These are phyloP conservation scores for Temnothorax ravouxi DNA, from an alignment of 2,888 invertebrate genomes.

Conservation along the genomic window DNA sequence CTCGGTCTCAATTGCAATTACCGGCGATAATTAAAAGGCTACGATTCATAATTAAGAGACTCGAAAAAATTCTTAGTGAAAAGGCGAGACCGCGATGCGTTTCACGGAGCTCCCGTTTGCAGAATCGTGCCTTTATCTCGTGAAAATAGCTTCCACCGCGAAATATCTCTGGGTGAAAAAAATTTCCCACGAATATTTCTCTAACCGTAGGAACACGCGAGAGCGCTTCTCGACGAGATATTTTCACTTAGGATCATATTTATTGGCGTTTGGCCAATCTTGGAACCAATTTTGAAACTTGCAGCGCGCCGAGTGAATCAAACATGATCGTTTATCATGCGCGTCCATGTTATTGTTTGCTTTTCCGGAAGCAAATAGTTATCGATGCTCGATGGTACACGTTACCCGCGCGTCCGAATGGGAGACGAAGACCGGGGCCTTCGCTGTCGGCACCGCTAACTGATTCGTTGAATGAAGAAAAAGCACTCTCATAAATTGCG, in stretches of 20 bases:
- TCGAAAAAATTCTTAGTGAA: constrained; percentile 40
- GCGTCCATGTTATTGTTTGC: constrained; percentile 30
- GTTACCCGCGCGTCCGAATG: background rate
- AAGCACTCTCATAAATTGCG: constrained; percentile 54
- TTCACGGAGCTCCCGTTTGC: background rate
- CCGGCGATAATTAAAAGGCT: constrained; percentile 39
- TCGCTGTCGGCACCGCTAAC: background rate
- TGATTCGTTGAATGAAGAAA: constrained; percentile 53
- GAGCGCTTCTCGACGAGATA: background rate
- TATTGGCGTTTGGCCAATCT: constrained; percentile 1
- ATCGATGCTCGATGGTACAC: background rate
- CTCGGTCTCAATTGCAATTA: constrained; percentile 26
- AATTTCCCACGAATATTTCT: background rate
- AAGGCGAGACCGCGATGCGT: background rate
- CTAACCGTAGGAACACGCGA: background rate
- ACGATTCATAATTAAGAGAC: constrained; percentile 44
- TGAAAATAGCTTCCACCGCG: background rate
- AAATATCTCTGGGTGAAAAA: background rate
- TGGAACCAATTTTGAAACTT: constrained; percentile 10
- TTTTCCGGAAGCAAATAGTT: background rate
- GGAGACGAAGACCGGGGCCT: background rate
- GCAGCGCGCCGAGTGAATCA: background rate
- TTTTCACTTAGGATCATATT: constrained; percentile 13
- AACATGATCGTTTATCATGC: constrained; percentile 37
- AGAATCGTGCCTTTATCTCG: background rate